Percentiles rank a stretch among this genome's conserved stretches.
Conservation (phyloP, 1,140 invertebrate species). For the Galleria mellonella region DNA sequence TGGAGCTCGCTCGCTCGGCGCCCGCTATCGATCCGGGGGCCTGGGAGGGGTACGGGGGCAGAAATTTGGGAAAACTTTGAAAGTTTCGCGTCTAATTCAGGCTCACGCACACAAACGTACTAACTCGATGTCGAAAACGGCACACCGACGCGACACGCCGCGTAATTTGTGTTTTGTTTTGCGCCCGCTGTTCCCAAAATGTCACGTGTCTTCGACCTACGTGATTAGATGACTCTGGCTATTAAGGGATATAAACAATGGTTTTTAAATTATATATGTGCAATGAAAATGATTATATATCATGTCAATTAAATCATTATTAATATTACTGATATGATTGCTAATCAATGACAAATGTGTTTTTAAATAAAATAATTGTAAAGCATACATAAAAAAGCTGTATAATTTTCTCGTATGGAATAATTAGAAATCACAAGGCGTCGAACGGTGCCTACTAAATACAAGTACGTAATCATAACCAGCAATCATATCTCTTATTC, state of each 20-base stretch:
- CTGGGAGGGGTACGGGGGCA: constrained; percentile 40
- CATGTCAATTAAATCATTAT: too few species aligned
- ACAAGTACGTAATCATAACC: too few species aligned
- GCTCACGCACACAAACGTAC: constrained; percentile 63
- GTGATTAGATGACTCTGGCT: constrained; percentile 23
- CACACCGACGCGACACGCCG: constrained; percentile 37
- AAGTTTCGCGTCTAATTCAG: constrained; percentile 75
- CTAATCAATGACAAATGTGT: too few species aligned
- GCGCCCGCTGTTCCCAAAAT: constrained; percentile 44
- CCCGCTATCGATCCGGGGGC: constrained; percentile 56
- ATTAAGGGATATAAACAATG: too few species aligned
- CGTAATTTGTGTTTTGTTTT: constrained; percentile 64
- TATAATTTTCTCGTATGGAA: too few species aligned
- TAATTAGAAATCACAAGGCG: too few species aligned
- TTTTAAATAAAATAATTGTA: too few species aligned
- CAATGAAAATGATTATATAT: background rate
- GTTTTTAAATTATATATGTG: constrained; percentile 8
- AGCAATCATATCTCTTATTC: too few species aligned
- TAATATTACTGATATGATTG: too few species aligned
- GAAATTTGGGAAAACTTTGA: constrained; percentile 74
- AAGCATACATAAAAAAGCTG: too few species aligned
- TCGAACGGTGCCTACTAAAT: too few species aligned
- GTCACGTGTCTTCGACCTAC: constrained; percentile 52
- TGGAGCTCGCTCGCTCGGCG: constrained; percentile 43
- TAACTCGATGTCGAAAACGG: constrained; percentile 5